Evolutionary conservation across 2,113 vertebrate species (phyloP), one percentile per base, ranked within the genome.

Genomic region (Thoracochromis brauschi): DNA sequence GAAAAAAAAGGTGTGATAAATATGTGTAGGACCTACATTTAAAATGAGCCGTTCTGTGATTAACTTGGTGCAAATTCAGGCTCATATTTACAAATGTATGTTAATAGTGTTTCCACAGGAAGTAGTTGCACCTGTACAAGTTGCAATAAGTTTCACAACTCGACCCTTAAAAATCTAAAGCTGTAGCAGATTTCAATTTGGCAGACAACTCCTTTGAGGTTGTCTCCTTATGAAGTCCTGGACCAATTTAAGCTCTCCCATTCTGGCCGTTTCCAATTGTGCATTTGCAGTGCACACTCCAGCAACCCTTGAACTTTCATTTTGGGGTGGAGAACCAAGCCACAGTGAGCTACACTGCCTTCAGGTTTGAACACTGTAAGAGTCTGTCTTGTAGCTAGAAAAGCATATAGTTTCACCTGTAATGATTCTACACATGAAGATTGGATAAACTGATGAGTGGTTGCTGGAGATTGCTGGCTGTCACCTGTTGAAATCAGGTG

Each of bases 11-110:
- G 45, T 49, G 71, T n/a, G 7, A 78, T 31, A 19, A 49, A 49
- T 12, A 12, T 31, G 42, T 31, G 40, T 5, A 3, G 26, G 16
- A 8, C 0, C 24, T 31, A 19, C 2, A 49, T 17, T 75, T 49
- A 75, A 75, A 75, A 75, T 12, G 1, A 31, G 14, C 0, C 7
- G 0, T 19, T 75, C 26, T 49, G 6, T 75, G 71, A 78, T 78
- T 31, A 78, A 31, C 16, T n/a, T 19, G 26, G 10, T 78, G 45
- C 45, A 49, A 6, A 51, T 78, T 78, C 5, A 0, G 11, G 47
- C 45, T 33, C 45, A 51, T 33, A 51, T 33, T 33, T 51, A 78
- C 45, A 19, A 51, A 78, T 33, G 42, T 78, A 49, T 78, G 10
- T 13, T 78, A 78, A 51, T 10, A n/a, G 14, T 47, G 14, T 75